A percentile compares a stretch with the other conserved stretches of the same genome.
Evolutionary conservation across 2,113 vertebrate genomes (phyloP).

Genomic region (Oenanthe oenanthe): DNA sequence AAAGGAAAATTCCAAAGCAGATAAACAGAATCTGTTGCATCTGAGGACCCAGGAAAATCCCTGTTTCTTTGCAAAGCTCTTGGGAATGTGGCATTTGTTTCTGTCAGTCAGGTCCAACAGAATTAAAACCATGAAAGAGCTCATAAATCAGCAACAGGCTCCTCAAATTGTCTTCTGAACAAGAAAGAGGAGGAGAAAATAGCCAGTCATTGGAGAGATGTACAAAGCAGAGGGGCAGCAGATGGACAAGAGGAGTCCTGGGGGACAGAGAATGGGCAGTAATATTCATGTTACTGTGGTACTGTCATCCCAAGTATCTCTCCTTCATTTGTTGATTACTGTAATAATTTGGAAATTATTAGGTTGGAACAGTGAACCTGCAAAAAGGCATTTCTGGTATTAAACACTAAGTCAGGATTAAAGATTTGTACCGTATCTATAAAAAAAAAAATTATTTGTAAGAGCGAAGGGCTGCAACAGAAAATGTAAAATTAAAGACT

Average conservation of each 20-base stretch:
- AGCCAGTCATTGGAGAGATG: not conserved
- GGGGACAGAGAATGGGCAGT: not conserved
- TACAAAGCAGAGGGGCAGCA: not conserved
- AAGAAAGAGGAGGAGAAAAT: not conserved
- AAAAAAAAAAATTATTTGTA: not conserved
- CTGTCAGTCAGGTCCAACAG: not conserved
- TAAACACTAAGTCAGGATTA: not conserved
- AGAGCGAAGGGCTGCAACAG: not conserved
- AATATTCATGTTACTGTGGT: not conserved
- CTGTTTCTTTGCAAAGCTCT: not conserved
- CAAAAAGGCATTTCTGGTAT: not conserved
- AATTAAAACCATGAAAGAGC: not conserved
- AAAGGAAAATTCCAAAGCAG: conserved; percentile 10
- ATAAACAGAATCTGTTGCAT: not conserved
- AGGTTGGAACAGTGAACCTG: not conserved
- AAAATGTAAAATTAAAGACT: not conserved
- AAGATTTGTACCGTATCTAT: not conserved
- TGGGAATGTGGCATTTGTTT: conserved; percentile 35
- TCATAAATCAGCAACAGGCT: not conserved
- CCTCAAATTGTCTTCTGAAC: not conserved
- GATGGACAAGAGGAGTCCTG: not conserved
- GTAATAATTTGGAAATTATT: not conserved
- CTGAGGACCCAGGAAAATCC: not conserved
- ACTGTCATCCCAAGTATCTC: not conserved
- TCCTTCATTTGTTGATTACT: not conserved